Base-by-base conservation (phyloP, 2,113 vertebrate species). In the Anser cygnoides region DNA sequence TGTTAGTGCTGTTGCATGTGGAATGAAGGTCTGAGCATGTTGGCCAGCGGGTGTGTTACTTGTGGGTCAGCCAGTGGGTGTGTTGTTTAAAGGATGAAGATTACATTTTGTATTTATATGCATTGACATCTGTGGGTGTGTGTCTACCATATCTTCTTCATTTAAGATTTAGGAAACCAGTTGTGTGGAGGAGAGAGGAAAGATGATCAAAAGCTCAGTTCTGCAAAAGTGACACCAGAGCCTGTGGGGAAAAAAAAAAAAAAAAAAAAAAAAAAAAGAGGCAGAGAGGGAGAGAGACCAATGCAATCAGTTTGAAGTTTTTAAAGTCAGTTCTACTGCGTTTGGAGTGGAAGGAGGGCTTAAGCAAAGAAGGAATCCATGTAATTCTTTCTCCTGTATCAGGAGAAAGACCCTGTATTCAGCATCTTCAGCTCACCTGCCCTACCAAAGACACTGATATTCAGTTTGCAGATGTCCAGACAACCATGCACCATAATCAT, bases 1-100 rank as follows among this genome's bases (percentile, higher is more conserved):
- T 75, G 81, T 41, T 71, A 73, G 3, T 80, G 58, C 14, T 72
- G 25, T 37, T 90, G 28, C 37, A 28, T 10, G 13, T 52, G n/a
- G 43, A 71, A 57, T 21, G 35, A 68, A 83, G 8, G 13, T 17
- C 1, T 1, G 4, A 4, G 0, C 4, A 7, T 11, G 16, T 43
- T 58, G n/a, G 37, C 19, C 54, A 58, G 15, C 11, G 26, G 3
- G 2, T 62, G 33, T 44, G 9, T 14, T 58, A 55, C 44, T 54
- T 70, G 15, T 68, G 20, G 46, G 21, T 37, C 62, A n/a, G n/a
- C 16, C 54, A 58, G 15, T 18, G 35, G 3, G 2, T 62, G 29
- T 44, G 9, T 14, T 58, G 54, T 46, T 52, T 46, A 61, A 71
- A 59, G 39, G 20, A 25, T 50, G 35, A 58, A 59, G n/a, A 73